Conservation (phyloP, 1,140 invertebrate genomes). For the Meteorus sp. region DNA sequence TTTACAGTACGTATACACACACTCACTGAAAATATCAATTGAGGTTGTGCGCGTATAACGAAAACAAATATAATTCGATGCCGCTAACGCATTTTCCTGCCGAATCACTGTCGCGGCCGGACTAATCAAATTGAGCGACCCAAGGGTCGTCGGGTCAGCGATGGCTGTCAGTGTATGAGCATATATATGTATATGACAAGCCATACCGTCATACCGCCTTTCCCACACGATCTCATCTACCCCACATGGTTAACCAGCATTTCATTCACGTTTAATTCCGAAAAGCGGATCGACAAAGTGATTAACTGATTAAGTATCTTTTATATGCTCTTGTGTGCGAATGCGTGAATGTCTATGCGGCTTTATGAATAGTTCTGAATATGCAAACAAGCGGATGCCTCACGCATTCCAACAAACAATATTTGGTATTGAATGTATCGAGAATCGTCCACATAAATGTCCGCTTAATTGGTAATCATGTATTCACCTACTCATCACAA, state of each 20-base stretch:
- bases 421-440: too few species aligned
- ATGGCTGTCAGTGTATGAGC: not conserved
- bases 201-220: not conserved
- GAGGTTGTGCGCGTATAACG: not conserved
- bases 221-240: not conserved
- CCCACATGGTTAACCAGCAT: slow-evolving; percentile 23
- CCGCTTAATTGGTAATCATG: too few species aligned
- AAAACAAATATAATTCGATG: slow-evolving; percentile 8
- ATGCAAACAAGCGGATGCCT: too few species aligned
- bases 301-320: slow-evolving; percentile 17
- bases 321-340: too few species aligned
- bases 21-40: not conserved
- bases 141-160: slow-evolving; percentile 3
- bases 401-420: not conserved
- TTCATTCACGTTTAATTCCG: slow-evolving; percentile 27
- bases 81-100: slow-evolving; percentile 17
- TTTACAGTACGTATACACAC: not conserved
- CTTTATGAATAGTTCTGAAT: too few species aligned
- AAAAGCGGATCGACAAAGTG: slow-evolving; percentile 19
- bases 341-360: too few species aligned
- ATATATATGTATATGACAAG: not conserved
- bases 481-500: too few species aligned
- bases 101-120: slow-evolving; percentile 17
- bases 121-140: slow-evolving; percentile 24
- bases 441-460: too few species aligned